Evolutionary conservation across 2,888 invertebrate genomes (phyloP).

Genomic region (Globia sparganii): DNA sequence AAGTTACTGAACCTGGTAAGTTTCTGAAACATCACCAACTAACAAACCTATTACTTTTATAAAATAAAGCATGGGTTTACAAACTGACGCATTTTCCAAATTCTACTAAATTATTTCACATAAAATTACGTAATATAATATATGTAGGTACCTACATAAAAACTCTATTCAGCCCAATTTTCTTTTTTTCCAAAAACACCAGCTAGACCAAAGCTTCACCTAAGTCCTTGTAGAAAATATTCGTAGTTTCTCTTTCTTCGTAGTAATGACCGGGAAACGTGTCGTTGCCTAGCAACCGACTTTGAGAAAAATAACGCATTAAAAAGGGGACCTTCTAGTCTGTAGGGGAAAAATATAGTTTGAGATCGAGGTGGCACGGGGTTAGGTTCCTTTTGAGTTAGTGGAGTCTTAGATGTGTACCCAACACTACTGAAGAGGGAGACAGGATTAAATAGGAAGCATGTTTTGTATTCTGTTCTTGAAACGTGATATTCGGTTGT

Average conservation of each 20-base stretch:
- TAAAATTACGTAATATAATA: not conserved
- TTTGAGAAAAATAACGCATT: slow-evolving; percentile 52
- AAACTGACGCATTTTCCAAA: not conserved
- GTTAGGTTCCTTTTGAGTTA: slow-evolving; percentile 12
- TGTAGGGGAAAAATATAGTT: slow-evolving; percentile 11
- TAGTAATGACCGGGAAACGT: slow-evolving; percentile 75
- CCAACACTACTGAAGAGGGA: not conserved
- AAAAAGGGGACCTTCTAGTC: slow-evolving; percentile 39
- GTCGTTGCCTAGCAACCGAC: slow-evolving; percentile 74
- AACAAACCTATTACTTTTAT: not conserved
- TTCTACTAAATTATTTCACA: not conserved
- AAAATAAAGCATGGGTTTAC: not conserved
- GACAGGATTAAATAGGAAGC: slow-evolving; percentile 3
- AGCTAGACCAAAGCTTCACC: slow-evolving; percentile 13
- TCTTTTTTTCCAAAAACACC: slow-evolving; percentile 17
- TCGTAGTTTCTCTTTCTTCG: slow-evolving; percentile 62
- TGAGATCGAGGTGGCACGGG: not conserved
- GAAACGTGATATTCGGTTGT: slow-evolving; percentile 8
- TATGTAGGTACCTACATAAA: not conserved
- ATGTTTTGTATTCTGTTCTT: not conserved
- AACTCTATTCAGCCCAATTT: not conserved
- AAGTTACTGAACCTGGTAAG: not conserved
- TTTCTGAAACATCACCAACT: not conserved
- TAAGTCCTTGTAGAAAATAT: slow-evolving; percentile 45
- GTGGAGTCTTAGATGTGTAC: not conserved